Evolutionary conservation across 2,113 vertebrate species (phyloP).

Genomic region (Butorides virescens): DNA sequence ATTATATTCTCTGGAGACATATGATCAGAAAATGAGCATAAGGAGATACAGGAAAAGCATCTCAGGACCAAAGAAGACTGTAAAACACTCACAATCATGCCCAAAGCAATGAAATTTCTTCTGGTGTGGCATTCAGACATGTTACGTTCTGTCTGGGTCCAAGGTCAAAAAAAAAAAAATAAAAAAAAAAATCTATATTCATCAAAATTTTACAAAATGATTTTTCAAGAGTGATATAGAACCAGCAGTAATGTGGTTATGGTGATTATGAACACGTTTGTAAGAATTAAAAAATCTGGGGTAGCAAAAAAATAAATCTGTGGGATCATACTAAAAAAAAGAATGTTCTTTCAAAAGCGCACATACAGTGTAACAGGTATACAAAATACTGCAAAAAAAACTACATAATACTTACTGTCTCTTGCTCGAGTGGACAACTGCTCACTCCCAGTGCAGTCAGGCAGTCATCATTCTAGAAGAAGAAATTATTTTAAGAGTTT

Average conservation of each 20-base stretch:
- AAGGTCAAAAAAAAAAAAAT: not conserved
- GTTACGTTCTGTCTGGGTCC: not conserved
- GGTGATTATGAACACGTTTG: not conserved
- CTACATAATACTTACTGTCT: constrained; percentile 72
- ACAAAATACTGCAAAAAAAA: constrained; percentile 1
- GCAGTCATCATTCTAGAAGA: constrained; percentile 63
- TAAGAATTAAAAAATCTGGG: not conserved
- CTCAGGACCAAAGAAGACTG: not conserved
- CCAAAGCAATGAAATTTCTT: not conserved
- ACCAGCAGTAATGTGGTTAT: not conserved
- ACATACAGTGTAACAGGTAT: not conserved
- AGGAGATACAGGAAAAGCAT: not conserved
- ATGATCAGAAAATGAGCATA: not conserved
- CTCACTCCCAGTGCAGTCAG: constrained; percentile 39
- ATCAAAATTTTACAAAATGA: not conserved
- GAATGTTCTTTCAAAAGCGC: not conserved
- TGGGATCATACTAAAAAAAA: not conserved
- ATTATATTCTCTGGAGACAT: not conserved
- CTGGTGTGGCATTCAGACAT: not conserved
- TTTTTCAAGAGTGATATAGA: not conserved
- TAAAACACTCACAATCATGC: not conserved
- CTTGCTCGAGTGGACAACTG: constrained; percentile 60
- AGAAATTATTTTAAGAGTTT: not conserved
- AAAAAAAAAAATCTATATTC: not conserved
- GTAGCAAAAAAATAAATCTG: not conserved